Evolutionary conservation across 1,140 invertebrate genomes (phyloP).

Genomic region (Acromyrmex charruanus): DNA sequence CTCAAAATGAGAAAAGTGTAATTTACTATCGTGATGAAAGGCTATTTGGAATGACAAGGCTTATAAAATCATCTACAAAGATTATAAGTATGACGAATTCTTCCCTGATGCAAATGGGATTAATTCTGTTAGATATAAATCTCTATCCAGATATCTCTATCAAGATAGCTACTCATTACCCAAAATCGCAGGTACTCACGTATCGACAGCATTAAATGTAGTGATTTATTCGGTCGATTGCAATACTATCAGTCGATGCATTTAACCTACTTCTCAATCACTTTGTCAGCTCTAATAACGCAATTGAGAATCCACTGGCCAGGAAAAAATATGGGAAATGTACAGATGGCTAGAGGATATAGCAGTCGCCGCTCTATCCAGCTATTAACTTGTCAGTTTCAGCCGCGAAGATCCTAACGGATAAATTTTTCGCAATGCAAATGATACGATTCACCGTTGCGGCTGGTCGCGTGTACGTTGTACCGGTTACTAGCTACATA

Average conservation of each 20-base stretch:
- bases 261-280: conserved; percentile 50
- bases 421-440: conserved; percentile 62
- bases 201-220: conserved; percentile 36
- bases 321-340: conserved; percentile 52
- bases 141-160: background rate
- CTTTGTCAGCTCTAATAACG: conserved; percentile 30
- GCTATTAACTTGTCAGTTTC: conserved; percentile 58
- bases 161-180: conserved; percentile 8
- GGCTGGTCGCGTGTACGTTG: conserved; percentile 48
- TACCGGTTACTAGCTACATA: conserved; percentile 49
- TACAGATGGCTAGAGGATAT: conserved; percentile 49
- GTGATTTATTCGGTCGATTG: conserved; percentile 32
- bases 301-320: conserved; percentile 7
- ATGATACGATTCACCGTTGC: conserved; percentile 60
- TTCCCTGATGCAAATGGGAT: conserved; percentile 11
- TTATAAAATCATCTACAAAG: background rate
- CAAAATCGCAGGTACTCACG: conserved; percentile 2
- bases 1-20: background rate
- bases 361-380: conserved; percentile 40
- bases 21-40: background rate
- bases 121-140: background rate
- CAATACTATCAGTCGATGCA: conserved; percentile 37
- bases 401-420: conserved; percentile 36
- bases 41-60: background rate
- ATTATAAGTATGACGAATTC: background rate